Evolutionary conservation across 2,888 invertebrate genomes (phyloP), one percentile per base, ranked within the genome.

Genomic region (Pyrgus malvae): DNA sequence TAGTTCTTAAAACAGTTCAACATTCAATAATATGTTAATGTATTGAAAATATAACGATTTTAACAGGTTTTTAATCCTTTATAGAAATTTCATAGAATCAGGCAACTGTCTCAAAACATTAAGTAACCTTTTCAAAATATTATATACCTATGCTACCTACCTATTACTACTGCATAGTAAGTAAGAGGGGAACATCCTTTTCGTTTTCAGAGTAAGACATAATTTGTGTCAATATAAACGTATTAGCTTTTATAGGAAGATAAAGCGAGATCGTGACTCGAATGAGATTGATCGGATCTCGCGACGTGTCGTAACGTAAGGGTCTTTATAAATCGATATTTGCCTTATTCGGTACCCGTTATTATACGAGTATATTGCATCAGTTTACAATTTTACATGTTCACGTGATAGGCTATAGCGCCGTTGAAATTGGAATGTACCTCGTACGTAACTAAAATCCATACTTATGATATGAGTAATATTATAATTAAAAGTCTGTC

Each of bases 251-350:
- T 65, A 61, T 57, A 57, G 60, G 41, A 61, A 61, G 59, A 59
- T 63, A 62, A 60, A 66, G 55, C 57, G 57, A 41, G 55, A 56
- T 65, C 68, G 67, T 65, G 66, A 67, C 64, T 65, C 45, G 61
- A 60, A 61, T 56, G 62, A 60, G 62, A 65, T 63, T 60, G 64
- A 66, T 66, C 60, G 61, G 64, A 63, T 61, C 60, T 54, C 42
- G 23, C 4, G 3, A 57, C 29, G 51, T 6, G 57, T 56, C 58
- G 61, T 59, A 59, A 59, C 61, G 58, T 59, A 53, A 57, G 58
- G 56, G 56, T 35, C 19, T 48, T 57, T 59, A 63, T 65, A 61
- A 65, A 67, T 64, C 63, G 62, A 66, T 66, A 63, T 65, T 67
- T 42, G 49, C 62, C 64, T 59, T 63, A 64, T 64, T 61, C 48